Evolutionary conservation across 1,140 invertebrate genomes (phyloP).

Genomic region (Vollenhovia emeryi): DNA sequence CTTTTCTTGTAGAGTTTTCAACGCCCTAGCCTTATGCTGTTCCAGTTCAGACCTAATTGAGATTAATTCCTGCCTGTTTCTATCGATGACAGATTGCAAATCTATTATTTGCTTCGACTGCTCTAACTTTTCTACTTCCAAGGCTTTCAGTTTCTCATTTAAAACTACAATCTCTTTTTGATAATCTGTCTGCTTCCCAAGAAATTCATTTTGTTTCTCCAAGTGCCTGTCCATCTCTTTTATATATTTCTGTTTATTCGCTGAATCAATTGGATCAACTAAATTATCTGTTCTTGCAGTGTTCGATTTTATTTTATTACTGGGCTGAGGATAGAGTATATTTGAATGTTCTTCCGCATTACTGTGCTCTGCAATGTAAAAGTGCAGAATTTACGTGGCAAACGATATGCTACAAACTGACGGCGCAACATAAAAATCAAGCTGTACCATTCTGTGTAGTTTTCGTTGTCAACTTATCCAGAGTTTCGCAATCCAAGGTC

Average conservation of each 20-base stretch:
- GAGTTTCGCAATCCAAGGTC: not conserved
- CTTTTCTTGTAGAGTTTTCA: slow-evolving; percentile 92
- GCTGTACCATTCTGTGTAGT: slow-evolving; percentile 30
- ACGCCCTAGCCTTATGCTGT: slow-evolving; percentile 90
- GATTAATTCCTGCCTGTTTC: slow-evolving; percentile 86
- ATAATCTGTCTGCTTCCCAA: slow-evolving; percentile 79
- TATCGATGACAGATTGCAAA: slow-evolving; percentile 84
- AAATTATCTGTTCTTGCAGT: not conserved
- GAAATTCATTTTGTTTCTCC: slow-evolving; percentile 75
- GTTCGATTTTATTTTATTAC: slow-evolving; percentile 24
- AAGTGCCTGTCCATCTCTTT: slow-evolving; percentile 67
- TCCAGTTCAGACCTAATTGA: slow-evolving; percentile 88
- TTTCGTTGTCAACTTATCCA: not conserved
- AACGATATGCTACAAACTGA: not conserved
- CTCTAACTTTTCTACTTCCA: slow-evolving; percentile 78
- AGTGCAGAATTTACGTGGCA: not conserved
- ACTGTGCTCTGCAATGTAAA: slow-evolving; percentile 41
- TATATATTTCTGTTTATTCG: slow-evolving; percentile 58
- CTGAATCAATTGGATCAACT: slow-evolving; percentile 45
- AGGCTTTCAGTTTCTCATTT: slow-evolving; percentile 77
- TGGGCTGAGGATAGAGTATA: slow-evolving; percentile 9
- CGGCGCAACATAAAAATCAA: not conserved
- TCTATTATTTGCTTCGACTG: slow-evolving; percentile 81
- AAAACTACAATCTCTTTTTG: slow-evolving; percentile 79
- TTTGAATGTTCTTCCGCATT: not conserved